Evolutionary conservation across 2,888 invertebrate genomes (phyloP).

Genomic region (Xestoiulus laeticollis): DNA sequence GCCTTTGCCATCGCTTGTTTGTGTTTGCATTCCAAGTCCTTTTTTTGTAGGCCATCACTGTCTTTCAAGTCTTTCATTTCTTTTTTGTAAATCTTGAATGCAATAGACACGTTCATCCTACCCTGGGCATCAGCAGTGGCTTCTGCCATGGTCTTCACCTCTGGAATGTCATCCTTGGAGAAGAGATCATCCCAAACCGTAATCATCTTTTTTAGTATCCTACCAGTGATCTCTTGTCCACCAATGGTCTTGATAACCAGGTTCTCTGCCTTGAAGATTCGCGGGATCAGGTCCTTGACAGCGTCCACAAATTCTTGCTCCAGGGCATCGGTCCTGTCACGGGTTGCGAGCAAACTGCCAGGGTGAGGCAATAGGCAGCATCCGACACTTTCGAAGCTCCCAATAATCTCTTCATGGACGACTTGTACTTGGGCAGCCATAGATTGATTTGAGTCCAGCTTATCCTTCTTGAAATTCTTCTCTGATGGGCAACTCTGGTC

Average conservation of each 20-base stretch:
- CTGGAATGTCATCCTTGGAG: neutral
- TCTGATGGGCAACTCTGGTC: neutral
- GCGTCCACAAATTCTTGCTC: neutral
- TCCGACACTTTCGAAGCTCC: neutral
- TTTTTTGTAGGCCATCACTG: neutral
- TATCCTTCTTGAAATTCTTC: conserved; percentile 27
- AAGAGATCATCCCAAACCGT: neutral
- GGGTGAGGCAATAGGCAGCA: conserved; percentile 42
- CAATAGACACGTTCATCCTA: neutral
- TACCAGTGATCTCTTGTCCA: conserved; percentile 15
- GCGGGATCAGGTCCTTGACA: neutral
- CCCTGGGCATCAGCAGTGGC: conserved; percentile 14
- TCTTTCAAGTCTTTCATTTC: neutral
- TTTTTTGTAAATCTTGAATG: neutral
- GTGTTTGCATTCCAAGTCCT: neutral
- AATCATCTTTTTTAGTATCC: neutral
- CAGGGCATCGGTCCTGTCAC: neutral
- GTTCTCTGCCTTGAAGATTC: neutral
- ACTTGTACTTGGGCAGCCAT: neutral
- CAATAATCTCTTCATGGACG: neutral
- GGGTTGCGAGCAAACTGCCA: neutral
- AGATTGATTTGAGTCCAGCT: neutral
- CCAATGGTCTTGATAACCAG: neutral
- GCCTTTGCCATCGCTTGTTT: neutral
- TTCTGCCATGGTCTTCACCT: neutral